Evolutionary conservation across 2,888 invertebrate species (phyloP).

Genomic region (Rhopalosiphum nymphaeae): DNA sequence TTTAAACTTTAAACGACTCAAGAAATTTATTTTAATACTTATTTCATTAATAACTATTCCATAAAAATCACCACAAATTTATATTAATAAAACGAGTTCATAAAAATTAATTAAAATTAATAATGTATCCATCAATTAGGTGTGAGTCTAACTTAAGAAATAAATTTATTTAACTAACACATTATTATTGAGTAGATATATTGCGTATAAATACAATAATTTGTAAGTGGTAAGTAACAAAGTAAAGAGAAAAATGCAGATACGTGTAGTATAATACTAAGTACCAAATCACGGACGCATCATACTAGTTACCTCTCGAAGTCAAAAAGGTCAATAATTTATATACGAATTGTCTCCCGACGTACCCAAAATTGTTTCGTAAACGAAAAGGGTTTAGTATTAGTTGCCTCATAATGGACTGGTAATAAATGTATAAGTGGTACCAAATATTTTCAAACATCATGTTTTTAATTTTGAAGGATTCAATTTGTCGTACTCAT

Average conservation of each 20-base stretch:
- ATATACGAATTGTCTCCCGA: no score
- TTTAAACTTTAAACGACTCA: neutral
- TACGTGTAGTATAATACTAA: neutral
- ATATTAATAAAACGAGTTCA: neutral
- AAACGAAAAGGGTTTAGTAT: no score
- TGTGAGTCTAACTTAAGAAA: neutral
- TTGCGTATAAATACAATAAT: neutral
- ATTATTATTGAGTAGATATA: neutral
- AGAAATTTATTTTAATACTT: neutral
- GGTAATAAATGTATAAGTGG: no score
- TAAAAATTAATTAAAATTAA: neutral
- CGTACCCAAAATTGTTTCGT: no score
- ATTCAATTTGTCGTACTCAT: no score
- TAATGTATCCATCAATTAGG: neutral
- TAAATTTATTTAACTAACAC: neutral
- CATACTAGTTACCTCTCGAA: no score
- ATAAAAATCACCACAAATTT: neutral
- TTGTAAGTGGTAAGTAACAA: neutral
- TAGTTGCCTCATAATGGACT: no score
- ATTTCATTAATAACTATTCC: neutral
- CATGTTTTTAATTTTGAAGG: no score
- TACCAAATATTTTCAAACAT: no score
- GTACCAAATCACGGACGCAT: neutral
- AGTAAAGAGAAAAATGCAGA: neutral
- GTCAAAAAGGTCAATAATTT: no score